These are phyloP conservation scores for Picus viridis DNA, from an alignment of 2,797 vertebrate genomes.

Conservation along the genomic window DNA sequence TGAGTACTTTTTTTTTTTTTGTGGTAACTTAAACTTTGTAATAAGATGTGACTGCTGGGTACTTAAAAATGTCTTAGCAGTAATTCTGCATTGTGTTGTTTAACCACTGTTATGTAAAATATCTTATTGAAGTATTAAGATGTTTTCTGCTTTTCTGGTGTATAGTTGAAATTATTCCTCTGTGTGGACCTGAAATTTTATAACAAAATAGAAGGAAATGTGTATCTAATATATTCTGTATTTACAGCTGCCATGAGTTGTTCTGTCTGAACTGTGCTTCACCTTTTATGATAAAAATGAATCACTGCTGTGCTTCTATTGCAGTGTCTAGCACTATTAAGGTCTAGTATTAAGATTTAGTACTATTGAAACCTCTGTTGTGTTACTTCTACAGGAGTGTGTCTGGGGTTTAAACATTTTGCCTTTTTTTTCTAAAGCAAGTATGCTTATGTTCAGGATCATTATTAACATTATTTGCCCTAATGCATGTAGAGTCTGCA, in stretches of 20 bases:
- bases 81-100: not conserved
- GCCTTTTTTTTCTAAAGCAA: not conserved
- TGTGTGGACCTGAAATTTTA: not conserved
- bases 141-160: not conserved
- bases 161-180: not conserved
- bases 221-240: not conserved
- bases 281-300: not conserved
- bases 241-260: too few relatives aligned
- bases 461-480: not conserved
- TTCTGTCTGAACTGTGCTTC: not conserved
- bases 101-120: not conserved
- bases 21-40: not conserved
- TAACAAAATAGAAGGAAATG: not conserved
- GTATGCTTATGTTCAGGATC: not conserved
- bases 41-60: not conserved
- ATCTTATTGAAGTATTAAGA: not conserved
- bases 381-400: not conserved
- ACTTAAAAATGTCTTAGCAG: not conserved
- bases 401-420: not conserved
- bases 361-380: not conserved
- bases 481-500: not conserved
- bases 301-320: not conserved
- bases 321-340: not conserved
- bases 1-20: not conserved
- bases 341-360: not conserved